These are phyloP conservation scores for Seriola rivoliana DNA, from an alignment of 2,113 vertebrate genomes.

Conservation along the genomic window DNA sequence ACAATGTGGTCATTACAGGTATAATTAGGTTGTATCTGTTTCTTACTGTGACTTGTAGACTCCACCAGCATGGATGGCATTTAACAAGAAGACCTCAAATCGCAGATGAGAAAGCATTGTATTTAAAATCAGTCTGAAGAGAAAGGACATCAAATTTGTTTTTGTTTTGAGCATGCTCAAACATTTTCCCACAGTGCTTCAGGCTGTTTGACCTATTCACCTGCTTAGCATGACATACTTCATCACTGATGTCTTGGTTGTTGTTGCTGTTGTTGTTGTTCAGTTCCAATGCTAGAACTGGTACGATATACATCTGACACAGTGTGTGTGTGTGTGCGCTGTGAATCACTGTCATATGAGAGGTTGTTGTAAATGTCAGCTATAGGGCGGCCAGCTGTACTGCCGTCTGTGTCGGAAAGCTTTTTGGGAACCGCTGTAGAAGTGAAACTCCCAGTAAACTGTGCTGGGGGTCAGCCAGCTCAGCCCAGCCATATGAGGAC, in stretches of 20 bases:
- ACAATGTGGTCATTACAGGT: too few species aligned
- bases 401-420: conserved; percentile 48
- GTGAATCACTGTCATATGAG: conserved; percentile 54
- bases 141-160: conserved; percentile 2
- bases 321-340: conserved; percentile 8
- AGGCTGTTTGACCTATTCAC: conserved; percentile 30
- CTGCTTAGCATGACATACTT: conserved; percentile 30
- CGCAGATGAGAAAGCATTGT: not conserved
- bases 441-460: conserved; percentile 75
- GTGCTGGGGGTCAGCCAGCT: conserved; percentile 67
- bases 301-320: conserved; percentile 25
- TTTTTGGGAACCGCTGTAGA: conserved; percentile 69
- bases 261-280: not conserved
- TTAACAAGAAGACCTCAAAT: not conserved
- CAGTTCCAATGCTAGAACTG: conserved; percentile 26
- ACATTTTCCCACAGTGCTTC: not conserved
- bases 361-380: conserved; percentile 49
- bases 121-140: not conserved
- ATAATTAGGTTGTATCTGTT: too few species aligned
- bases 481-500: conserved; percentile 57
- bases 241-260: conserved; percentile 4
- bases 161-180: conserved; percentile 6
- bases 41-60: not conserved
- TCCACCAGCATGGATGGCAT: not conserved
- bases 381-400: conserved; percentile 27